Evolutionary conservation across 2,888 invertebrate genomes (phyloP), one percentile per base, ranked within the genome.

Genomic region (Spisula subtruncata): DNA sequence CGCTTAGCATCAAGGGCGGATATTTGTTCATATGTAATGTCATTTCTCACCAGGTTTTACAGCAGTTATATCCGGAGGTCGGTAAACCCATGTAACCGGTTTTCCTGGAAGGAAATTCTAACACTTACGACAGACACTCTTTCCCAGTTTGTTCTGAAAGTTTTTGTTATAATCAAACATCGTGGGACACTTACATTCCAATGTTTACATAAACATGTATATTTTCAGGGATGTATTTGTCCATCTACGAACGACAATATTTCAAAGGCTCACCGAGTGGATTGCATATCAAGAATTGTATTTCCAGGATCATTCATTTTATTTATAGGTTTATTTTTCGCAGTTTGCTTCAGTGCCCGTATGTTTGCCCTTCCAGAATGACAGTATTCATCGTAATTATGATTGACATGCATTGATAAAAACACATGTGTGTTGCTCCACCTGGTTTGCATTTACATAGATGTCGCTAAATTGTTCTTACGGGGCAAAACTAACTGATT

Each of bases 241-340:
- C 25, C n/a, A 6, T 18, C 75, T 2, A 35, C 5, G 0, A 2
- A 18, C 18, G 75, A 75, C 29, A 32, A 75, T 25, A 32, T 32
- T 12, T 18, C 8, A 29, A 32, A 35, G 35, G 75, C 75, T 35
- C 1, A 5, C 16, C 75, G 35, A 41, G 80, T 85, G 0, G 85
- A 85, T 32, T 35, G 18, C 20, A 29, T 85, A 8, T 80, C 85
- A 18, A 35, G 56, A 56, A 16, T 85, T 29, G 10, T 41, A 5
- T 85, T 85, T 41, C 85, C 85, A 80, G 32, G 14, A 18, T 25
- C 80, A 29, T 85, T 80, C 51, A 8, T 35, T 20, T 48, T 85
- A 14, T 85, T 85, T 56, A n/a, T 81, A 18, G 10, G 54, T 18
- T 35, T 80, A 85, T 85, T 85, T 54, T 85, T 85, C 29, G 79